Conservation (phyloP, 2,888 invertebrate species). For the Chymomyza amoena region DNA sequence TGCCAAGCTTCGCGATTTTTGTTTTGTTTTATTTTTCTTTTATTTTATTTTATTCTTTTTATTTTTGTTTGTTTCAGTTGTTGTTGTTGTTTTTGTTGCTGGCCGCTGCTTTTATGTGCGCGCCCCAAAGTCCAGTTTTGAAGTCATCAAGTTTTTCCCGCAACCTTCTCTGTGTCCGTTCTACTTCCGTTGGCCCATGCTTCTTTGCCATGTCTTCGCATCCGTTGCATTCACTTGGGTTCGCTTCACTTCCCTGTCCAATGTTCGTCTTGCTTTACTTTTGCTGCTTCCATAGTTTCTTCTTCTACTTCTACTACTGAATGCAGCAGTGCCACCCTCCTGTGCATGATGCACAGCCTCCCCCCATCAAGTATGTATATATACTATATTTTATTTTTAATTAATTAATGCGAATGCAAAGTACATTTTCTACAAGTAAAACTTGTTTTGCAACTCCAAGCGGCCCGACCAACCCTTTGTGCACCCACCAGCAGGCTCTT, state of each 20-base stretch:
- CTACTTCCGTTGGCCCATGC: conserved; percentile 61
- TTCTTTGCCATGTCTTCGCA: conserved; percentile 74
- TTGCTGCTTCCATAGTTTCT: not conserved
- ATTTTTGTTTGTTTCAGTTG: conserved; percentile 47
- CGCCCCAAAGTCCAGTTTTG: conserved; percentile 65
- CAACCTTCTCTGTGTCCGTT: conserved; percentile 9
- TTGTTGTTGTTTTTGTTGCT: conserved; percentile 30
- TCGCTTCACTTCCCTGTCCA: conserved; percentile 1
- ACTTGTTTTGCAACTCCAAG: conserved; percentile 68
- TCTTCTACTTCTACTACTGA: not conserved
- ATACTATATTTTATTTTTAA: conserved; percentile 73
- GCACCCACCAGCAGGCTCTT: conserved; percentile 14
- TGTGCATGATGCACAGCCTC: conserved; percentile 4
- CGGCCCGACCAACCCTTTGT: conserved; percentile 51
- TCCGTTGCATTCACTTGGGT: conserved; percentile 67
- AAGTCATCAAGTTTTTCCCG: conserved; percentile 60
- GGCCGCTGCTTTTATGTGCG: conserved; percentile 51
- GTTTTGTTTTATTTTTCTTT: conserved; percentile 28
- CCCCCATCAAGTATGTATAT: not conserved
- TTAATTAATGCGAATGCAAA: conserved; percentile 77
- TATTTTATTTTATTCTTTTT: conserved; percentile 49
- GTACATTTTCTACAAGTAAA: conserved; percentile 76
- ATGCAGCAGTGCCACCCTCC: conserved; percentile 6
- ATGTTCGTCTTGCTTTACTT: conserved; percentile 15
- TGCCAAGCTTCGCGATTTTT: conserved; percentile 21